Evolutionary conservation across 2,888 invertebrate species (phyloP), one percentile per base, ranked within the genome.

Genomic region (Pharmacophagus antenor): DNA sequence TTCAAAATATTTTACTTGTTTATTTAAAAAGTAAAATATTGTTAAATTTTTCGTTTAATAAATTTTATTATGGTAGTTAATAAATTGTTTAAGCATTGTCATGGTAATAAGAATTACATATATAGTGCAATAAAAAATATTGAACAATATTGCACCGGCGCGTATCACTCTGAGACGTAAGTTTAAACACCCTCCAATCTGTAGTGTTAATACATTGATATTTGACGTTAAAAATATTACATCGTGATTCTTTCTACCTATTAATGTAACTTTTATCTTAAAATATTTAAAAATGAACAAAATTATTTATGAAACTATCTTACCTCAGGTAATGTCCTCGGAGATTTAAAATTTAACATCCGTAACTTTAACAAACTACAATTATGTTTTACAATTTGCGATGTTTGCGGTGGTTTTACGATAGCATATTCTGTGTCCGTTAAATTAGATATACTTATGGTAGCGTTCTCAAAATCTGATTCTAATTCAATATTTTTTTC

Each of bases 321-420:
- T 73, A 88, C 88, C 82, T 89, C 89, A 54, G 80, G 74, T 58
- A 89, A 72, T 42, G 85, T 86, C 41, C 76, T 76, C 5, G 86
- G 82, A 1, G 82, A 73, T 62, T 79, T 81, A 70, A 88, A 88
- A 68, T 71, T 78, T 42, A 86, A 65, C 42, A 72, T 71, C 58
- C 84, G 74, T 4, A 84, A 56, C 68, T 78, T 82, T 15, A 84
- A 59, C 63, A 89, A 64, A 70, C 70, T 85, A 64, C 89, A 89
- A 54, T 63, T 56, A 17, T 63, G 61, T 52, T 63, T 65, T 42
- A 17, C 53, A 65, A 66, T 42, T 58, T 37, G 25, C 10, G 18
- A 49, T 22, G 18, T 22, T 37, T 50, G 42, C 4, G 17, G 7
- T 44, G 47, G 27, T 46, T n/a, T 51, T n/a, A 51, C 20, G 7